Base-by-base conservation (phyloP, 2,113 vertebrate species). In the Ahaetulla prasina region DNA sequence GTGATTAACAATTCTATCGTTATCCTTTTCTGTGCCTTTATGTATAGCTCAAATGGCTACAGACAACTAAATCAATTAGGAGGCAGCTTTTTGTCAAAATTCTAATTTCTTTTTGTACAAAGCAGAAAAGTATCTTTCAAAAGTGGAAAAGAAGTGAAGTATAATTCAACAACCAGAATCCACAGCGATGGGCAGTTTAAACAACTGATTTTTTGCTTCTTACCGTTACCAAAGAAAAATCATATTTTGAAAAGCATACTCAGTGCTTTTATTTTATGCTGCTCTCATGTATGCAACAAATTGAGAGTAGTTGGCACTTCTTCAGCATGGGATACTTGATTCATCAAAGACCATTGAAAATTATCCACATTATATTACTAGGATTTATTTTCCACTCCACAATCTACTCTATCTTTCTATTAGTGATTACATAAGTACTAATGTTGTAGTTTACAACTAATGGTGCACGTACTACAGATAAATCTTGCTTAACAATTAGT, bases 1-100 rank as follows among this genome's bases (percentile, higher is more conserved):
- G 68, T 55, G 95, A 95, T 90, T 95, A 93, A 96, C 94, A 97
- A 95, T 86, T 84, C 80, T 85, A 95, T 94, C 52, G 45, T 90
- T 85, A 93, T 94, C 94, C 50, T 85, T 95, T 96, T 90, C 89
- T 89, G 93, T 94, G 89, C 90, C 93, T 93, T 63, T 95, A 94
- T 39, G 89, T 90, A 94, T 96, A 90, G 96, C 96, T 95, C 96
- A 88, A 93, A 92, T 16, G 1, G 92, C 94, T 96, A 89, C 87
- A 91, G 92, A 95, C 87, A 50, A 87, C 88, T 95, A 92, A 94
- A 96, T 95, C 94, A 95, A 89, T 92, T 49, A 91, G 55, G 39
- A 88, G 54, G 45, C 86, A 57, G 54, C 92, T 30, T 93, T 97
- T 87, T 92, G 52, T 92, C 93, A 89, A 0, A 0, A 39, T 87